These are phyloP conservation scores for Melanerpes aurifrons DNA, from an alignment of 2,113 vertebrate species.

Conservation along the genomic window DNA sequence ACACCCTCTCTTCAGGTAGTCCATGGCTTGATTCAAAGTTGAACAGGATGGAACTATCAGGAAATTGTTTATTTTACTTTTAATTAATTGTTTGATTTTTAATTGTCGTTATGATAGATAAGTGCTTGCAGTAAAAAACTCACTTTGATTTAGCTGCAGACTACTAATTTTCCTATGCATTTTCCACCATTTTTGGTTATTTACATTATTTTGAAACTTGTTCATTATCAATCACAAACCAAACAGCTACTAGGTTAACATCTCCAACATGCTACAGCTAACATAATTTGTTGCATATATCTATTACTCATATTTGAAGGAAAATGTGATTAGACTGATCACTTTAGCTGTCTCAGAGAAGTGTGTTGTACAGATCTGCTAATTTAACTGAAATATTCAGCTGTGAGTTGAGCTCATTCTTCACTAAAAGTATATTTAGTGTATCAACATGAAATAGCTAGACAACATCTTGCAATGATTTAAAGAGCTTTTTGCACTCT, in stretches of 20 bases:
- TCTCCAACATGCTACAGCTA: neutral
- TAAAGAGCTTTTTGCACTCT: constrained; percentile 52
- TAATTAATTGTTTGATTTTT: neutral
- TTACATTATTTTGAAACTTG: neutral
- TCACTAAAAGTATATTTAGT: constrained; percentile 17
- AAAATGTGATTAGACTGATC: neutral
- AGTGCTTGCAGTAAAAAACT: neutral
- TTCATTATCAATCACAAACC: neutral
- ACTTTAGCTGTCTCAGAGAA: neutral
- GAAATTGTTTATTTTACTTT: neutral
- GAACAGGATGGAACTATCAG: neutral
- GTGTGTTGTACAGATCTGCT: neutral
- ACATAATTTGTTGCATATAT: neutral
- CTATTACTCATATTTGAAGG: neutral
- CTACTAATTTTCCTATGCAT: neutral
- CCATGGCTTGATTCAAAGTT: neutral
- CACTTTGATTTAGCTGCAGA: neutral
- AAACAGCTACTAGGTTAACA: neutral
- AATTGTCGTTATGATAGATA: neutral
- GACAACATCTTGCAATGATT: constrained; percentile 48
- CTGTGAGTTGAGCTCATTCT: neutral
- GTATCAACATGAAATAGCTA: constrained; percentile 48
- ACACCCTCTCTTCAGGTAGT: no score
- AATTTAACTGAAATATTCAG: constrained; percentile 12
- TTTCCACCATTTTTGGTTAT: neutral